phyloP scores from a whole-genome alignment of 2,888 invertebrate genomes.

The Trachelus stipa region DNA sequence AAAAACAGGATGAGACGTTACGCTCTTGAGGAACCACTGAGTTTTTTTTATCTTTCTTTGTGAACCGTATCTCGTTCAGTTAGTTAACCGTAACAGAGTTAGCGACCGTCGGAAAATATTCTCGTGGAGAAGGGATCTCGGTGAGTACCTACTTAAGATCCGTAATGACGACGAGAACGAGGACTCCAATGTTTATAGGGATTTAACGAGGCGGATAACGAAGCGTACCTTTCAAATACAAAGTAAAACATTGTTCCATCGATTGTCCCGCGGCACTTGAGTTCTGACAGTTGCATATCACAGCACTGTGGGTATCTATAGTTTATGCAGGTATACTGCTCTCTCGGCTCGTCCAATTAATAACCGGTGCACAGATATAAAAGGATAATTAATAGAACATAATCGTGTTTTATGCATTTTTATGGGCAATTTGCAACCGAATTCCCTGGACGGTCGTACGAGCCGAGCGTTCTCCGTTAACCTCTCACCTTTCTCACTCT shows the following conservation, averaged over 20 bases:
- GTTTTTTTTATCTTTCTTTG: neutral
- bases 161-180: neutral
- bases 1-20: neutral
- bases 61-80: neutral
- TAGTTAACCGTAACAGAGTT: neutral
- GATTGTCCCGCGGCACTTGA: neutral
- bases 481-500: constrained; percentile 19
- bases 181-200: neutral
- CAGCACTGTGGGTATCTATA: neutral
- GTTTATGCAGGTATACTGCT: neutral
- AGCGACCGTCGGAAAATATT: neutral
- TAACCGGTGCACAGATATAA: constrained; percentile 29
- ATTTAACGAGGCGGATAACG: neutral
- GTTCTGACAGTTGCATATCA: neutral
- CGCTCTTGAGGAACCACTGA: neutral
- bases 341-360: neutral
- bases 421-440: constrained; percentile 61
- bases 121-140: neutral
- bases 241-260: neutral
- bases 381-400: constrained; percentile 56
- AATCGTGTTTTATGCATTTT: constrained; percentile 62
- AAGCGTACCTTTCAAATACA: neutral
- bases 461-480: constrained; percentile 8
- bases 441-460: constrained; percentile 40
- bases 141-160: neutral